Conservation (phyloP, 1,140 invertebrate species). For the Drosophila malerkotliana region DNA sequence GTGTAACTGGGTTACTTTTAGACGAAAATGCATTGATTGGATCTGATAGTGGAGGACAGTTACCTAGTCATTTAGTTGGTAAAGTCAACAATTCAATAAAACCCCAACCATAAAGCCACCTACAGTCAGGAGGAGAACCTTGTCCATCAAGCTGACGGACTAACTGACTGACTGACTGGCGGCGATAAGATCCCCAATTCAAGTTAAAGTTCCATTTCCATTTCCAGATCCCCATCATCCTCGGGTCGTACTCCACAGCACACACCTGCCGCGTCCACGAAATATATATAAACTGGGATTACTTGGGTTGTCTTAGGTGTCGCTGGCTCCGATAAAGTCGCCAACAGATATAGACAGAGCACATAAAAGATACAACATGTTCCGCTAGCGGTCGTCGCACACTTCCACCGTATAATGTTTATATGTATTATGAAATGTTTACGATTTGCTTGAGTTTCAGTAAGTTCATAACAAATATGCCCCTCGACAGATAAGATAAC, state of each 20-base stretch:
- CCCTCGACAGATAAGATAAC: slow-evolving; percentile 69
- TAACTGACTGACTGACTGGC: not conserved
- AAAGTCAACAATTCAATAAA: slow-evolving; percentile 5
- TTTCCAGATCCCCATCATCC: not conserved
- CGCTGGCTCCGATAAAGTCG: slow-evolving; percentile 53
- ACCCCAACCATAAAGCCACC: not conserved
- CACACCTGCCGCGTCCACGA: slow-evolving; percentile 14
- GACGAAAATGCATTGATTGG: too few relatives aligned
- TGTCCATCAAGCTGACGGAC: slow-evolving; percentile 44
- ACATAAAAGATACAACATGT: slow-evolving; percentile 71
- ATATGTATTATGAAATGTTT: slow-evolving; percentile 79
- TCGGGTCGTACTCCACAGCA: too few relatives aligned
- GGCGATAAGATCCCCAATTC: slow-evolving; percentile 48
- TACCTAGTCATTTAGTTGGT: too few relatives aligned
- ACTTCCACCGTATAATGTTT: slow-evolving; percentile 68
- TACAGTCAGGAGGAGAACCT: slow-evolving; percentile 24
- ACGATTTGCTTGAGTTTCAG: slow-evolving; percentile 79
- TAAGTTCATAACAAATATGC: slow-evolving; percentile 81
- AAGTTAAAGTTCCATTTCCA: slow-evolving; percentile 16
- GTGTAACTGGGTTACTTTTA: not conserved
- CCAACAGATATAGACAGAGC: slow-evolving; percentile 62
- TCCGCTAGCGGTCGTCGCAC: slow-evolving; percentile 57
- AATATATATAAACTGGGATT: slow-evolving; percentile 73
- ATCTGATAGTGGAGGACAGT: too few relatives aligned
- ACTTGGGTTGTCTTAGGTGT: slow-evolving; percentile 64